phyloP scores from a whole-genome alignment of 2,888 invertebrate genomes.

The Noctua janthina region DNA sequence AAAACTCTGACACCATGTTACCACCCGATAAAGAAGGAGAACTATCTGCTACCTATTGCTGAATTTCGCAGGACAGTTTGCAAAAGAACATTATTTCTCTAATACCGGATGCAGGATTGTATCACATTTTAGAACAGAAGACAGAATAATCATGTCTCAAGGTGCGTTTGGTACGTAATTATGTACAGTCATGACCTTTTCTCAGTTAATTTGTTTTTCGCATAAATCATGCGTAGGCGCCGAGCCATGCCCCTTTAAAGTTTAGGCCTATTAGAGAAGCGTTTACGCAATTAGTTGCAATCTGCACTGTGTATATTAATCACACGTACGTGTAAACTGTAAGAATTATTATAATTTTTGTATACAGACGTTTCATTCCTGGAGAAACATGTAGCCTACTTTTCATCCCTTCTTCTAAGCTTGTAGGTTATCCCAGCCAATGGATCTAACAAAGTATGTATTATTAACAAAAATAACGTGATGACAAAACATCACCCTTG shows the following conservation, averaged over 20 bases:
- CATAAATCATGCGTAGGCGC: too few species aligned
- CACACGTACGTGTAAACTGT: not conserved
- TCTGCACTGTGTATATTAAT: too few species aligned
- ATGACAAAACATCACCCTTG: too few species aligned
- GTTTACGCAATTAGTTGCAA: too few species aligned
- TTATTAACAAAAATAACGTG: not conserved
- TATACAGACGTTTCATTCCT: not conserved
- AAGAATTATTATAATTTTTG: not conserved
- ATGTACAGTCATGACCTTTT: too few species aligned
- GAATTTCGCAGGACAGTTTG: not conserved
- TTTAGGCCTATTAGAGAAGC: too few species aligned
- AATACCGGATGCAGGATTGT: not conserved
- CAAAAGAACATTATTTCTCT: not conserved
- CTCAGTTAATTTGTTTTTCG: too few species aligned
- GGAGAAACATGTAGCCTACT: not conserved
- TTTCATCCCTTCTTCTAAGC: not conserved
- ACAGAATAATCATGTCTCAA: too few species aligned
- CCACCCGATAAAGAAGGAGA: too few species aligned
- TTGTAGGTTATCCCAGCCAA: not conserved
- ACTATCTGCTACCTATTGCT: not conserved
- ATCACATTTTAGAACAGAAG: not conserved
- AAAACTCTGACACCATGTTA: too few species aligned
- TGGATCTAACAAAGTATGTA: not conserved
- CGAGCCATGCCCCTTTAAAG: too few species aligned
- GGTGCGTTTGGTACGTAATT: too few species aligned